Evolutionary conservation across 2,888 invertebrate species (phyloP), one percentile per base, ranked within the genome.

Genomic region (Tribolium freemani): DNA sequence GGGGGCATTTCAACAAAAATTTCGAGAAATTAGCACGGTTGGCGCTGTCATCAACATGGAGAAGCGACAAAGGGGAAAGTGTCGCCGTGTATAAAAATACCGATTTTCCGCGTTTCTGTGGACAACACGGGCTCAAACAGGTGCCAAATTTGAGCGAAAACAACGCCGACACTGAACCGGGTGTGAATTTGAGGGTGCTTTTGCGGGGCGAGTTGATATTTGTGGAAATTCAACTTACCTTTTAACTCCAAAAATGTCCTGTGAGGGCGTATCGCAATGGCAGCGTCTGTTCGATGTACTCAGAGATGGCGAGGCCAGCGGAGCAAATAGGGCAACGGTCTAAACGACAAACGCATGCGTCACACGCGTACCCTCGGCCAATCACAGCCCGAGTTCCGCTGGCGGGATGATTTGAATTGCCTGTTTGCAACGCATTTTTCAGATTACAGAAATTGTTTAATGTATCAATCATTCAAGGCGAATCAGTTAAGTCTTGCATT

Each of bases 1-100:
- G 90, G 90, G 90, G 90, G 90, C 90, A 90, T 90, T 89, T 86
- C 88, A 87, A 88, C 88, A 88, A 89, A 90, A 90, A 90, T 89
- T 90, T 89, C 90, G 86, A 86, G 87, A 89, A 90, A 90, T 90
- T 89, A 90, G 90, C 90, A 90, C 90, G 87, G 90, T 88, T 89
- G 90, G 90, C 90, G 90, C 90, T 90, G 90, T 88, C 89, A 89
- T 90, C 90, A 90, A 89, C 88, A 88, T 88, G 87, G 87, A 83
- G 69, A 68, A 75, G 75, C 5, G 30, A 57, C 38, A 72, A 76
- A 81, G 82, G 77, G 74, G 71, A 78, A 81, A 80, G 83, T 82
- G 82, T 78, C 76, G 82, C 77, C 72, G 82, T 81, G 76, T 44
- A 38, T 66, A 53, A 71, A 76, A 75, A 66, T 73, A 67, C 30